Evolutionary conservation across 2,797 vertebrate species (phyloP).

Genomic region (Helarctos malayanus): DNA sequence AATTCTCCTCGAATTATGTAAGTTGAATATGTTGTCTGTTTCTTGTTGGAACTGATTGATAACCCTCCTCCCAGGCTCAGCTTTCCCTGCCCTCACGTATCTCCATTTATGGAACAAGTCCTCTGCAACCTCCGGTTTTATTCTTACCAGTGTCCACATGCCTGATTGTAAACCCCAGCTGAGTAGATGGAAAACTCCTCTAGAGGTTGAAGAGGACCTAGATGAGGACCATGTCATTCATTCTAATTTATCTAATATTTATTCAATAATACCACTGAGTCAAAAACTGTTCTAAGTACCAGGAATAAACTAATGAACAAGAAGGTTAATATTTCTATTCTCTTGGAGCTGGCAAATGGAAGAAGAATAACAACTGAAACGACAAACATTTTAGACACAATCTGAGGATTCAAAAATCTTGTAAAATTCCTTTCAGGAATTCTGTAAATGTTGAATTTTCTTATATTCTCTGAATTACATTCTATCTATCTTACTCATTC

Average conservation of each 20-base stretch:
- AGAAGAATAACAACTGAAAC: background rate
- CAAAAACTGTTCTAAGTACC: background rate
- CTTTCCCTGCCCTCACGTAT: background rate
- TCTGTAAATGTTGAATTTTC: slow-evolving; percentile 11
- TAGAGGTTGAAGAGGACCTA: background rate
- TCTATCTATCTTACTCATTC: background rate
- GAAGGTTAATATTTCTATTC: background rate
- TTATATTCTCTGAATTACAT: slow-evolving; percentile 18
- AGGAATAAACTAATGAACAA: background rate
- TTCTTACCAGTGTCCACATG: background rate
- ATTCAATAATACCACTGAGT: background rate
- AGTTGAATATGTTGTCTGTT: background rate
- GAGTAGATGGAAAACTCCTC: background rate
- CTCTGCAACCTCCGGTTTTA: background rate
- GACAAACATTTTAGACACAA: background rate
- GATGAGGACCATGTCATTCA: background rate
- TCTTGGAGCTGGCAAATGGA: background rate
- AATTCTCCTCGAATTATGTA: background rate
- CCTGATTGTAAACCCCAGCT: background rate
- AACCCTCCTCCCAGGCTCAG: background rate
- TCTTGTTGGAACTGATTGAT: background rate
- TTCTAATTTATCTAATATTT: background rate
- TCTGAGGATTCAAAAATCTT: background rate
- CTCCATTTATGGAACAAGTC: background rate
- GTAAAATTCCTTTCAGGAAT: background rate